Conservation (phyloP, 2,113 vertebrate species). For the Calidris pygmaea region DNA sequence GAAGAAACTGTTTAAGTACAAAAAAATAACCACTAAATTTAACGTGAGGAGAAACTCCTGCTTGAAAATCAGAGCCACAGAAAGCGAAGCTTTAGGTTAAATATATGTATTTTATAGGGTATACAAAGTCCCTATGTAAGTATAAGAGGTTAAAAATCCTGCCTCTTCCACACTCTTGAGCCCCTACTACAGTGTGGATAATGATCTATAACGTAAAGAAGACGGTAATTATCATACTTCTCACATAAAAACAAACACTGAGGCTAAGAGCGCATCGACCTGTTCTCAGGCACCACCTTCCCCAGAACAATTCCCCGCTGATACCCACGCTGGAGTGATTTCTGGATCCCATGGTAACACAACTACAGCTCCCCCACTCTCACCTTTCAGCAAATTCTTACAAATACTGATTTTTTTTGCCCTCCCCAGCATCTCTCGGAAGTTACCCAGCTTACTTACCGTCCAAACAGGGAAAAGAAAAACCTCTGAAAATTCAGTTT, state of each 20-base stretch:
- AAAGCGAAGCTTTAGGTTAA: neutral
- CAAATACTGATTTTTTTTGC: no score
- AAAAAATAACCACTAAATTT: neutral
- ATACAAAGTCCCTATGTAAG: neutral
- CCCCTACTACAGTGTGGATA: fast-evolving
- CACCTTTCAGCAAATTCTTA: neutral
- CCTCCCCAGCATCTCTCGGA: neutral
- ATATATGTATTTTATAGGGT: neutral
- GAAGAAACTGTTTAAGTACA: neutral
- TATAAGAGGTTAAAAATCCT: neutral
- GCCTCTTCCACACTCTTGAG: neutral
- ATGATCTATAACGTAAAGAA: neutral
- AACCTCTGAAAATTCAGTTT: neutral
- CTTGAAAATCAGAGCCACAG: neutral
- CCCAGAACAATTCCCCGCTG: neutral
- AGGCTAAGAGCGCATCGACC: neutral
- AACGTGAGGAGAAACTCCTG: neutral
- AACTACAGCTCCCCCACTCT: neutral
- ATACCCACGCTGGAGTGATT: neutral
- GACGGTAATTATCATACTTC: neutral
- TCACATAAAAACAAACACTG: neutral
- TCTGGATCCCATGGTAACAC: neutral
- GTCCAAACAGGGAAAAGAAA: fast-evolving
- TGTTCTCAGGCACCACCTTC: neutral
- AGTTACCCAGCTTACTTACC: neutral